These are phyloP conservation scores for Allobates femoralis DNA, from an alignment of 2,797 vertebrate species.

Conservation along the genomic window DNA sequence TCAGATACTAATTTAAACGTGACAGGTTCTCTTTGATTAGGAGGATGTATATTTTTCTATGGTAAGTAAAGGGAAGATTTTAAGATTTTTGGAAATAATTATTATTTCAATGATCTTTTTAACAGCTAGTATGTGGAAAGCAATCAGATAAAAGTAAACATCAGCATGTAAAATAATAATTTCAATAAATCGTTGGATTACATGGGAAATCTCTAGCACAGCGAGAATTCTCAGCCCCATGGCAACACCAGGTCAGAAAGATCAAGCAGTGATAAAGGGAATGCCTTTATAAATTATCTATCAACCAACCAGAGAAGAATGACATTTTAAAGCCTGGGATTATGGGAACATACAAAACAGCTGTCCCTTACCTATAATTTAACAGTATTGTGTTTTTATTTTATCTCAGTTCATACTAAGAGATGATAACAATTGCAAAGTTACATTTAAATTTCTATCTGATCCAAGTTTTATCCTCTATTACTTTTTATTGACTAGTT, in stretches of 20 bases:
- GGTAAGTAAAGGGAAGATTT: no score
- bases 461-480: constrained; percentile 39
- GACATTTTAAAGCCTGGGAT: constrained; percentile 56
- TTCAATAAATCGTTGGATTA: constrained; percentile 36
- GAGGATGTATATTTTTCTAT: no score
- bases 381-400: constrained; percentile 54
- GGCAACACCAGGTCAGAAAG: constrained; percentile 57
- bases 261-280: constrained; percentile 59
- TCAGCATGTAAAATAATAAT: constrained; percentile 8
- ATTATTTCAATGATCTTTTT: not conserved
- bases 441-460: constrained; percentile 34
- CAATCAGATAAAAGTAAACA: constrained; percentile 12
- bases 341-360: constrained; percentile 58
- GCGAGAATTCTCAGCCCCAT: constrained; percentile 41
- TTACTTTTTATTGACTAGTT: constrained; percentile 32
- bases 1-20: no score
- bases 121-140: not conserved
- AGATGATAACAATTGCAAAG: constrained; percentile 43
- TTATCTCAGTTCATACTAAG: constrained; percentile 49
- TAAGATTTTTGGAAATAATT: no score
- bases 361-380: constrained; percentile 51
- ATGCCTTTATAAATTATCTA: constrained; percentile 61
- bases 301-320: constrained; percentile 46
- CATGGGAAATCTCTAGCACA: constrained; percentile 27
- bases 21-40: no score